phyloP scores from a whole-genome alignment of 2,888 invertebrate species.

The Oxyscelio sp. region DNA sequence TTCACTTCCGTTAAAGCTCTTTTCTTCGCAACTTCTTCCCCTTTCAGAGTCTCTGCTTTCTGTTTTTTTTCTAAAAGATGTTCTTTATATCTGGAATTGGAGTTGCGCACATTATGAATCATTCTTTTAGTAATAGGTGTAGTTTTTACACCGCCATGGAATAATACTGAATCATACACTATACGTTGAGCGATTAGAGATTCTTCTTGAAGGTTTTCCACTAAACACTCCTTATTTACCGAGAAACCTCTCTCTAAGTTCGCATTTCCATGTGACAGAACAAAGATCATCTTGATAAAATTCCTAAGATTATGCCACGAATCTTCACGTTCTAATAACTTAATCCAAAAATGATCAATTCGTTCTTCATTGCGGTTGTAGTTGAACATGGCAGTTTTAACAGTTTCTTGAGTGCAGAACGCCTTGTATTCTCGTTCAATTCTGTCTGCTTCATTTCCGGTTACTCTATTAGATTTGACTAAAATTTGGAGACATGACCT shows the following conservation, averaged over 20 bases:
- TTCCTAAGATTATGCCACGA: background rate
- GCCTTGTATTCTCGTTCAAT: slow-evolving; percentile 11
- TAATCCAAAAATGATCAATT: slow-evolving; percentile 26
- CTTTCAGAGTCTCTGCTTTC: slow-evolving; percentile 14
- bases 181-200: slow-evolving; percentile 67
- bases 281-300: slow-evolving; percentile 56
- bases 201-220: slow-evolving; percentile 71
- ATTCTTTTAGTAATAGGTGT: slow-evolving; percentile 60
- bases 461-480: background rate
- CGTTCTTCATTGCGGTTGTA: background rate
- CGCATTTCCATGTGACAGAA: slow-evolving; percentile 74
- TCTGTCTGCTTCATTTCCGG: slow-evolving; percentile 28
- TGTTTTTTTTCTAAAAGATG: slow-evolving; percentile 36
- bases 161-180: slow-evolving; percentile 70
- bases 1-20: slow-evolving; percentile 1
- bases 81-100: slow-evolving; percentile 55
- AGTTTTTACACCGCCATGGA: slow-evolving; percentile 58
- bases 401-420: slow-evolving; percentile 7
- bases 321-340: background rate
- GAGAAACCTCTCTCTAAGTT: slow-evolving; percentile 74
- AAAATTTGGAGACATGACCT: slow-evolving; percentile 10
- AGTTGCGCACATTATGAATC: slow-evolving; percentile 67
- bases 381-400: slow-evolving; percentile 16
- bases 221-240: too few relatives aligned
- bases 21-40: slow-evolving; percentile 25